phyloP scores from a whole-genome alignment of 2,888 invertebrate species.

The Mycogona germanica region DNA sequence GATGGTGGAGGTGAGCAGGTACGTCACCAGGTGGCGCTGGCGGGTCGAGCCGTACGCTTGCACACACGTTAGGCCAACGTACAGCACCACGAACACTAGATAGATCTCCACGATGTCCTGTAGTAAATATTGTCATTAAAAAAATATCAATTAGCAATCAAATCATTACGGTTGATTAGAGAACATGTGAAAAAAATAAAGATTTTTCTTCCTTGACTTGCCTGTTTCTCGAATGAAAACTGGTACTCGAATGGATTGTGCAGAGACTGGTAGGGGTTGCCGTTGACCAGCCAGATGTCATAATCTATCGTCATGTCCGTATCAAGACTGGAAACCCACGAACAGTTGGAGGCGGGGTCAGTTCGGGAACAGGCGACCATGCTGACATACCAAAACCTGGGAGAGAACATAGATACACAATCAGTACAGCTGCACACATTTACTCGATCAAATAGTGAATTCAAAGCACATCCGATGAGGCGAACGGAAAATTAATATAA shows the following conservation, averaged over 20 bases:
- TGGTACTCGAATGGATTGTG: constrained; percentile 85
- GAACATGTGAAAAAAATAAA: not conserved
- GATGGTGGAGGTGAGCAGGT: constrained; percentile 76
- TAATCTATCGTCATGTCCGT: constrained; percentile 48
- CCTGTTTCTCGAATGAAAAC: constrained; percentile 86
- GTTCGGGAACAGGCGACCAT: constrained; percentile 77
- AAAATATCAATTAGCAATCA: not conserved
- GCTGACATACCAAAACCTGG: constrained; percentile 90
- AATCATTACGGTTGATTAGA: not conserved
- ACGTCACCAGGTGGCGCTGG: constrained; percentile 83
- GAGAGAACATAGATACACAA: constrained; percentile 20
- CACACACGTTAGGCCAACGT: constrained; percentile 71
- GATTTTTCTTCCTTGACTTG: constrained; percentile 26
- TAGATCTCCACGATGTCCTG: constrained; percentile 41
- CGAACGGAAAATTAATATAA: too few species aligned
- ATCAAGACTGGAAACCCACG: constrained; percentile 48
- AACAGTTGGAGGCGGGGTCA: constrained; percentile 49
- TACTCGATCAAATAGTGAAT: too few species aligned
- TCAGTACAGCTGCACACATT: not conserved
- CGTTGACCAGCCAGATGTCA: constrained; percentile 93
- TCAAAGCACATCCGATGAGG: too few species aligned
- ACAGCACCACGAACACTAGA: constrained; percentile 40
- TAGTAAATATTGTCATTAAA: constrained; percentile 23
- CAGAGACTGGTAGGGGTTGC: constrained; percentile 76
- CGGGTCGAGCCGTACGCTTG: constrained; percentile 81